These are phyloP conservation scores for Nycticorax nycticorax DNA, from an alignment of 2,113 vertebrate genomes.

Conservation along the genomic window DNA sequence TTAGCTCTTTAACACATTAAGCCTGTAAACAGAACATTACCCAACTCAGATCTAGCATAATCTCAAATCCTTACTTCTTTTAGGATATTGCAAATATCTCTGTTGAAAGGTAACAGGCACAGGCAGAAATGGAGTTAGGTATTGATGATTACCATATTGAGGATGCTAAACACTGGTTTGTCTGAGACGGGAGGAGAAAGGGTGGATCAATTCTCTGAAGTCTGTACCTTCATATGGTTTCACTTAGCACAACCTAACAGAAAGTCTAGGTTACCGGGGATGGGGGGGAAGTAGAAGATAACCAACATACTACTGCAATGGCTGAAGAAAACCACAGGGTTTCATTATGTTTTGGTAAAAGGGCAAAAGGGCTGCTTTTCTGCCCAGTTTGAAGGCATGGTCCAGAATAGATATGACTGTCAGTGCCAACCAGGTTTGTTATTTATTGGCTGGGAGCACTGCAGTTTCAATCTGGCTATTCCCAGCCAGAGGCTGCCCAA, in stretches of 20 bases:
- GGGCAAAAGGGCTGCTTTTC: background rate
- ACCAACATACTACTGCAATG: background rate
- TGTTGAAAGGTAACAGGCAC: background rate
- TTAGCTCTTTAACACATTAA: background rate
- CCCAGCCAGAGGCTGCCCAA: background rate
- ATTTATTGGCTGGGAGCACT: background rate
- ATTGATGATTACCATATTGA: background rate
- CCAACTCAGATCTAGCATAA: background rate
- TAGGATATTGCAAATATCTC: too few species aligned
- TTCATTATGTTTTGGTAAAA: background rate
- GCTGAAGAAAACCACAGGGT: background rate
- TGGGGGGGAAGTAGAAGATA: background rate
- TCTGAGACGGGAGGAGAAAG: background rate
- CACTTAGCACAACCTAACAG: background rate
- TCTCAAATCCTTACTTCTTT: background rate
- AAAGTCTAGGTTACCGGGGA: background rate
- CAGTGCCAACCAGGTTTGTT: background rate
- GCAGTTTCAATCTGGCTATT: background rate
- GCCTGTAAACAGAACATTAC: background rate
- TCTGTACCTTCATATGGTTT: background rate
- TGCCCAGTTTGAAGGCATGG: background rate
- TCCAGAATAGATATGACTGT: background rate
- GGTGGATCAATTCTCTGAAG: background rate
- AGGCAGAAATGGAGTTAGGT: background rate
- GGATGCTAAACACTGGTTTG: background rate